Evolutionary conservation across 2,888 invertebrate species (phyloP).

Genomic region (Metacarcinus magister): DNA sequence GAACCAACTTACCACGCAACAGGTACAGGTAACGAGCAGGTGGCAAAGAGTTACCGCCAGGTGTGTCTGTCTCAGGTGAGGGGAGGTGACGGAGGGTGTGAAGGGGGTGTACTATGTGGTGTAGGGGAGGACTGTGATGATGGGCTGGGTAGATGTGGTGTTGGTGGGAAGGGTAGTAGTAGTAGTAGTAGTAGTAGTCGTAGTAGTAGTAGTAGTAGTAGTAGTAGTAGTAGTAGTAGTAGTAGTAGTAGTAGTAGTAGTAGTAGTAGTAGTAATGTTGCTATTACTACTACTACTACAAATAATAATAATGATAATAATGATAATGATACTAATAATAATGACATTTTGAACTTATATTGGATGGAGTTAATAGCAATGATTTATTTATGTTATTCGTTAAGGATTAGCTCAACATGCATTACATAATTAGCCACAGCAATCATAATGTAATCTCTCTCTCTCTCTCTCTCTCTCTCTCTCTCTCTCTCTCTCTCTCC

Average conservation of each 20-base stretch:
- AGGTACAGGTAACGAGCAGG: neutral
- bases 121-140: neutral
- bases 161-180: too few species aligned
- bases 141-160: neutral
- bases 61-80: neutral
- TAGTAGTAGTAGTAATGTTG: neutral
- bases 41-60: neutral
- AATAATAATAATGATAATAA: too few species aligned
- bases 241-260: slow-evolving; percentile 1
- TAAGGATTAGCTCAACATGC: neutral
- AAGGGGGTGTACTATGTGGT: neutral
- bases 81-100: neutral
- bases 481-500: slow-evolving; percentile 53
- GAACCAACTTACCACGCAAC: neutral
- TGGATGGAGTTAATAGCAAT: neutral
- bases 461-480: slow-evolving; percentile 49
- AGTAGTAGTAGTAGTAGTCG: neutral
- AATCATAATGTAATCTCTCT: neutral
- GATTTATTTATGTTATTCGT: neutral
- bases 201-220: slow-evolving; percentile 27
- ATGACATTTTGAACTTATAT: neutral
- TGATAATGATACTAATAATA: too few species aligned
- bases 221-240: slow-evolving; percentile 22
- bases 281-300: too few species aligned
- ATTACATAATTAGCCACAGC: neutral